Conservation (phyloP, 2,113 vertebrate species). For the Brachyistius frenatus region DNA sequence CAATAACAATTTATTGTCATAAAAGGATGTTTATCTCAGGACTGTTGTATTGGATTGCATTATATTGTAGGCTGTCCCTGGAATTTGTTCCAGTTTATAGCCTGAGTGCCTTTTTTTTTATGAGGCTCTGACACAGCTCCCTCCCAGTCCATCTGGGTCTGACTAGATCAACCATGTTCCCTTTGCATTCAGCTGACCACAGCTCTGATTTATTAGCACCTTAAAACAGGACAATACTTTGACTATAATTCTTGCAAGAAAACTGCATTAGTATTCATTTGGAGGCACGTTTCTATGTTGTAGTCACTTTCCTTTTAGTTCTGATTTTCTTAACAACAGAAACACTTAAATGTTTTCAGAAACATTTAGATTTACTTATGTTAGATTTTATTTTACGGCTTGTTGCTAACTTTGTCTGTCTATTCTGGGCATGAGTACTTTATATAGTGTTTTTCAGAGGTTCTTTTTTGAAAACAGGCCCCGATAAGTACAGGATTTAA, state of each 20-base stretch:
- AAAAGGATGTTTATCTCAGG: slow-evolving; percentile 25
- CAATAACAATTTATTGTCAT: slow-evolving; percentile 1
- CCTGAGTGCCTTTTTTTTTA: slow-evolving; percentile 35
- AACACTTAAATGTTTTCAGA: neutral
- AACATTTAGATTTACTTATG: neutral
- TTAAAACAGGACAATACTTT: neutral
- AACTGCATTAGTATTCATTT: neutral
- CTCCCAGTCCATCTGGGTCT: slow-evolving; percentile 31
- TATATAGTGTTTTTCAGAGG: too few relatives aligned
- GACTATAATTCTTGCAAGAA: slow-evolving; percentile 5
- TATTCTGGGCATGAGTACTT: too few relatives aligned
- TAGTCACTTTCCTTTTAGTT: neutral
- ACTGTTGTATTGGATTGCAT: neutral
- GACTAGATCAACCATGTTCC: neutral
- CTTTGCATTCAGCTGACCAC: neutral
- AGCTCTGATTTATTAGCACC: neutral
- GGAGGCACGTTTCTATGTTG: neutral
- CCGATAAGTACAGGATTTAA: neutral
- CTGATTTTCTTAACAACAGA: neutral
- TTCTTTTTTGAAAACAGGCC: too few relatives aligned
- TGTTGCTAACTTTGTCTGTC: neutral
- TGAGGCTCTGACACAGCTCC: slow-evolving; percentile 25
- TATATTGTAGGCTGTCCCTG: slow-evolving; percentile 21
- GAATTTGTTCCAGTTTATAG: slow-evolving; percentile 37
- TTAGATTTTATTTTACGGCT: neutral